Evolutionary conservation across 2,797 vertebrate species (phyloP), one percentile per base, ranked within the genome.

Genomic region (Lutjanus campechanus): DNA sequence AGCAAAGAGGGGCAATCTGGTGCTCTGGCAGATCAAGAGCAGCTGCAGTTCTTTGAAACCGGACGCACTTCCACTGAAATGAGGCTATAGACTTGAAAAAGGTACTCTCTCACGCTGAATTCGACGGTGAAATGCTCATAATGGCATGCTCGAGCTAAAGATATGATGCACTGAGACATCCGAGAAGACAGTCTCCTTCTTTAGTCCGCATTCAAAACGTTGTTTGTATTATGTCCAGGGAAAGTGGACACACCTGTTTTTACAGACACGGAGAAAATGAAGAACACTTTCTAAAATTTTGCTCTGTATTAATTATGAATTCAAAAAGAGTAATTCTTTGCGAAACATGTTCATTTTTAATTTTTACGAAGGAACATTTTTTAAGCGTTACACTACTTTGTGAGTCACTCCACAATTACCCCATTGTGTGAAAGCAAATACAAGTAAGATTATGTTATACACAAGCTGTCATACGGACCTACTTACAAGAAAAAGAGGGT

Each of bases 401-500:
- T 62, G 64, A 83, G 29, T 54, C 36, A 13, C 9, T 46, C 66
- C 43, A 19, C 17, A 76, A 81, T 80, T 50, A 47, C 13, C 25
- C 25, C 46, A 49, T 61, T 47, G 81, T 54, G 66, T 63, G 75
- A 83, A 77, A 62, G 70, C 73, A 78, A 81, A 85, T 72, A 84
- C 79, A 69, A 82, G 77, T 43, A 43, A 81, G 86, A 92, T 83
- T 73, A 81, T 88, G 86, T 79, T 89, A 59, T 50, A 81, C 68
- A 74, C 63, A 84, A 82, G 49, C 80, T 74, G 90, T 93, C 88
- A 89, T 85, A 89, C 49, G 15, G 69, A 73, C 59, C 54, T 65
- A 41, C 51, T 93, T 85, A 93, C 95, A 95, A 94, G 92, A 94
- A 77, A 95, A 44, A 13, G 16, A 93, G 91, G 94, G 93, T 91